These are phyloP conservation scores for Drosophila sp. DNA, from an alignment of 1,140 invertebrate genomes.

Conservation along the genomic window DNA sequence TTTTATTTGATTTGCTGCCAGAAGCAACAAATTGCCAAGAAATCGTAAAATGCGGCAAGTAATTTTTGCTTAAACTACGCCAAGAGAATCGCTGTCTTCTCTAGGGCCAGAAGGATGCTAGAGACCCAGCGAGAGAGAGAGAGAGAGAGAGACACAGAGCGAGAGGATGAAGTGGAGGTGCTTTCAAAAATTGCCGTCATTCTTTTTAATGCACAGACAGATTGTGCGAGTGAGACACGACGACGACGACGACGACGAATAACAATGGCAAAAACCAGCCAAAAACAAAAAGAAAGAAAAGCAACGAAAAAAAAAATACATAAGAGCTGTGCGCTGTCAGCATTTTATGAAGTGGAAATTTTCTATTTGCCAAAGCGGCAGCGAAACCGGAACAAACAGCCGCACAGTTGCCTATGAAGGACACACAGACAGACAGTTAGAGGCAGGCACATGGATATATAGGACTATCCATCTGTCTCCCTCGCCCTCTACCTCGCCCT, in stretches of 20 bases:
- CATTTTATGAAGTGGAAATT: conserved; percentile 78
- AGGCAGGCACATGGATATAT: neutral
- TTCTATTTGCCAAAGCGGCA: conserved; percentile 75
- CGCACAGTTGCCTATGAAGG: conserved; percentile 26
- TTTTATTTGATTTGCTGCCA: conserved; percentile 63
- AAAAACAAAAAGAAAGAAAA: conserved; percentile 39
- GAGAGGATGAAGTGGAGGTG: neutral
- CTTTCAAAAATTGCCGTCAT: conserved; percentile 76
- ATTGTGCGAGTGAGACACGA: neutral
- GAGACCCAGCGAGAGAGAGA: neutral
- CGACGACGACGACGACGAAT: conserved; percentile 11
- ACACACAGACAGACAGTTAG: conserved; percentile 6
- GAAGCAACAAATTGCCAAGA: conserved; percentile 73
- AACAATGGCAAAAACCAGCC: conserved; percentile 47
- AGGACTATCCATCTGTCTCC: neutral
- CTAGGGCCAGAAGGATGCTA: conserved; percentile 8
- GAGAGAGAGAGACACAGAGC: neutral
- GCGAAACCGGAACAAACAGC: conserved; percentile 75
- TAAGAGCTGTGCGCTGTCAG: conserved; percentile 74
- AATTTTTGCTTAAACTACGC: conserved; percentile 76
- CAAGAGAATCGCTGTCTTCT: conserved; percentile 21
- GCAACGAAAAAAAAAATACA: conserved; percentile 38
- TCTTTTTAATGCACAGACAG: conserved; percentile 72
- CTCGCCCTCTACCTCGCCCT: no score
- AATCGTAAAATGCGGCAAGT: conserved; percentile 75